These are phyloP conservation scores for Caenorhabditis inopinata DNA, from an alignment of 1,140 invertebrate species.

Conservation along the genomic window DNA sequence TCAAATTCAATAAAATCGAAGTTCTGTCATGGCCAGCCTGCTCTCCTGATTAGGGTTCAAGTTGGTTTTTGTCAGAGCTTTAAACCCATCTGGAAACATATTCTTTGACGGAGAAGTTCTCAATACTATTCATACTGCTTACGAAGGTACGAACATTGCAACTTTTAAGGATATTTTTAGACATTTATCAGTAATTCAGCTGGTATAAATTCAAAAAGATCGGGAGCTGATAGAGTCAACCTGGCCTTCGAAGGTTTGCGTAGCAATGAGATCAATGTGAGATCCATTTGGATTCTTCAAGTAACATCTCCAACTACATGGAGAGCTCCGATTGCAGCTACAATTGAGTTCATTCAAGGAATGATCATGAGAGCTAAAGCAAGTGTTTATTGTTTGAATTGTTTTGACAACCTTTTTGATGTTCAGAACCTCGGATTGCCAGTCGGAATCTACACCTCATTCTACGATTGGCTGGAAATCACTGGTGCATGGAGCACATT, in stretches of 20 bases:
- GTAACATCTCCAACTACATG: neutral
- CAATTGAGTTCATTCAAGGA: neutral
- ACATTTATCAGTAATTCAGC: neutral
- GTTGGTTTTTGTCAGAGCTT: neutral
- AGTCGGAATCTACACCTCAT: constrained; percentile 10
- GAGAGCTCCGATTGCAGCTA: neutral
- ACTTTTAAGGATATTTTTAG: no score
- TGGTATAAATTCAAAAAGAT: neutral
- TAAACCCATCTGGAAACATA: neutral
- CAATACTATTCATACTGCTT: neutral
- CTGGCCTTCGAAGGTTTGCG: neutral
- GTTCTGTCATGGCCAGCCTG: no score
- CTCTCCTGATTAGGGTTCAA: no score
- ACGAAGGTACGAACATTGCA: neutral
- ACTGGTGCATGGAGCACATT: neutral
- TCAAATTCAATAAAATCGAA: no score
- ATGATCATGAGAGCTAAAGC: neutral
- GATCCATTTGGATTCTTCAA: constrained; percentile 31
- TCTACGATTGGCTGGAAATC: constrained; percentile 16
- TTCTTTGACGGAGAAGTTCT: neutral
- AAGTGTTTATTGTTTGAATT: no score
- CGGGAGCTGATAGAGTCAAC: neutral
- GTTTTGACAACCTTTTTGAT: no score
- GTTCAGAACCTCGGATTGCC: neutral
- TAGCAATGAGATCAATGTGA: neutral